phyloP scores from a whole-genome alignment of 2,888 invertebrate species.

The Hirtodrosophila histrioides region DNA sequence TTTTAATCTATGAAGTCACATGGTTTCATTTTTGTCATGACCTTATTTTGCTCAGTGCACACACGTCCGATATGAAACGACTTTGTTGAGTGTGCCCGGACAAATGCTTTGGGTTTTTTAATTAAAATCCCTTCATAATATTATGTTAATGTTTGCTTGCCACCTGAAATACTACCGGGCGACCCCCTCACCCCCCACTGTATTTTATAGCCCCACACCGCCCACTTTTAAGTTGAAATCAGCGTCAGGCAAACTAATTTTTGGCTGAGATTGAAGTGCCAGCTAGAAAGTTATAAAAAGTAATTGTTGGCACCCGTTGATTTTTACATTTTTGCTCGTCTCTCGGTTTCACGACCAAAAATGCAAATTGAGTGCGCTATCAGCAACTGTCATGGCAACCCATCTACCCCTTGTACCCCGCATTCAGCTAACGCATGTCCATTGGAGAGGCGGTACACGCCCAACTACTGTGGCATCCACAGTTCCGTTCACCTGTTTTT shows the following conservation, averaged over 20 bases:
- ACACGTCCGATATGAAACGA: conserved; percentile 57
- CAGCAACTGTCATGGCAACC: conserved; percentile 65
- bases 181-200: conserved; percentile 29
- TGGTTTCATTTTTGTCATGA: too few relatives aligned
- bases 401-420: neutral
- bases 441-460: conserved; percentile 10
- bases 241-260: conserved; percentile 61
- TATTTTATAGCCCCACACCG: neutral
- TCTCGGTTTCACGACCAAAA: conserved; percentile 36
- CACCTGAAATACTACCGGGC: conserved; percentile 58
- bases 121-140: conserved; percentile 79
- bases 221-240: conserved; percentile 34
- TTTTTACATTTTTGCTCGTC: conserved; percentile 35
- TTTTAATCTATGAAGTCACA: too few relatives aligned
- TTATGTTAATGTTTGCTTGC: conserved; percentile 71
- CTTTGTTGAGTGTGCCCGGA: conserved; percentile 52
- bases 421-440: conserved; percentile 9
- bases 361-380: conserved; percentile 80
- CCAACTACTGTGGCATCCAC: conserved; percentile 19
- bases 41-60: conserved; percentile 24
- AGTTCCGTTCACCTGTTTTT: conserved; percentile 56
- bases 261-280: conserved; percentile 71
- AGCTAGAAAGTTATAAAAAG: conserved; percentile 80
- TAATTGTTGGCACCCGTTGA: conserved; percentile 70
- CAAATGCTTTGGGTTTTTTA: conserved; percentile 66